Evolutionary conservation across 2,797 vertebrate species (phyloP), one percentile per base, ranked within the genome.

Genomic region (Molossus molossus): DNA sequence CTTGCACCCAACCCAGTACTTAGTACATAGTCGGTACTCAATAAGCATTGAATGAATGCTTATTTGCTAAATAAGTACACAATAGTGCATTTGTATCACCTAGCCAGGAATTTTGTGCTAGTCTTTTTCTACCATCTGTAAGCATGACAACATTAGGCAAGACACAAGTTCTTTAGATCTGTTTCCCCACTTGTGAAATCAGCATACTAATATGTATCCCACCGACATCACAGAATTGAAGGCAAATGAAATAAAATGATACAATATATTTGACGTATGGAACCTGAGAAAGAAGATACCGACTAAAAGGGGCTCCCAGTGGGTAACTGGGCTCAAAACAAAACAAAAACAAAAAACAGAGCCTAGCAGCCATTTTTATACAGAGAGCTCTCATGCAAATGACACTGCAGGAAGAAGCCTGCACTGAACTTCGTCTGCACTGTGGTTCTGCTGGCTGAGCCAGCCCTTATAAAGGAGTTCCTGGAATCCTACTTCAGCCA

Each of bases 241-340:
- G 15, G 37, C 9, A 55, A 29, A 95, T 55, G 62, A 96, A 92
- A 48, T 64, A 18, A 82, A 70, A 91, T 17, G 53, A 62, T 33
- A 33, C 33, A 33, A 33, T 76, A 67, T 33, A 65, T 89, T 57
- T 75, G 37, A 93, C 50, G 72, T 50, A 25, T 75, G 45, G 72
- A 75, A 15, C 45, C 72, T 50, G 45, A 29, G 45, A 73, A 73
- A 73, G 70, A 73, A 73, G 13, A 73, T 73, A 73, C 12, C 25
- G 50, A 50, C 72, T 17, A 75, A 48, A 50, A 18, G 23, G 25
- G 13, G 25, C 25, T 50, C 45, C 6, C 25, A 75, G 72, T 27
- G 45, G 72, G 45, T 75, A 75, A 50, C 45, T 29, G 45, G 45
- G 8, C 25, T 75, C 45, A 75, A 75, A 75, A 5, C 6, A 29